Evolutionary conservation across 2,888 invertebrate species (phyloP), one percentile per base, ranked within the genome.

Genomic region (Pristionchus fissidentatus): DNA sequence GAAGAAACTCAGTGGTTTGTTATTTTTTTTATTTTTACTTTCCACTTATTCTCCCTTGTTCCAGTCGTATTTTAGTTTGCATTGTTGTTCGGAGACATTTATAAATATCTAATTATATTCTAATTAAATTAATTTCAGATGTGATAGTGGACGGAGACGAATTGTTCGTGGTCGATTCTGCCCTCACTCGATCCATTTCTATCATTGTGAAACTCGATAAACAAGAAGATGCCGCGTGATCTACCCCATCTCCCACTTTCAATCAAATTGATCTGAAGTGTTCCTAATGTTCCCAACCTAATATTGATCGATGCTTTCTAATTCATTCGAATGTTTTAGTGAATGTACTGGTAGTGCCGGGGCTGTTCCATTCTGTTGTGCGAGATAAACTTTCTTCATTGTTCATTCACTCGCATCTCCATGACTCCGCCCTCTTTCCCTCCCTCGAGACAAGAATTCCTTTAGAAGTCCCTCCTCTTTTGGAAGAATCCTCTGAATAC

Each of bases 101-200:
- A 2, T 15, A 35, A 26, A 35, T 32, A 1, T 8, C n/a, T 32
- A 46, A 46, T 46, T 29, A 46, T 75, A 49, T 29, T 29, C 29
- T 4, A 78, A 57, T n/a, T 1, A 66, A 81, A 84, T 84, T 77
- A 32, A 78, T 66, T 93, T 84, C 92, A 94, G 98, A 98, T 89
- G 94, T 99, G 84, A 96, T 98, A 32, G 94, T 93, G 84, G 95
- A 97, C 93, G 97, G 97, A 0, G 95, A 95, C 83, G 96, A 97
- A 92, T 94, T 98, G 83, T 94, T 96, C 88, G 96, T 98, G 1
- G 96, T 97, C 0, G 98, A 99, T 94, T 94, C 95, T 32, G 97
- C 98, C 4, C 95, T 96, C 7, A 97, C 97, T 5, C 89, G 90
- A 41, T 90, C 93, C 10, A 88, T 93, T 52, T 92, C 92, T 15